Base-by-base conservation (phyloP, 2,888 invertebrate species). In the Sarcophaga subvicina region DNA sequence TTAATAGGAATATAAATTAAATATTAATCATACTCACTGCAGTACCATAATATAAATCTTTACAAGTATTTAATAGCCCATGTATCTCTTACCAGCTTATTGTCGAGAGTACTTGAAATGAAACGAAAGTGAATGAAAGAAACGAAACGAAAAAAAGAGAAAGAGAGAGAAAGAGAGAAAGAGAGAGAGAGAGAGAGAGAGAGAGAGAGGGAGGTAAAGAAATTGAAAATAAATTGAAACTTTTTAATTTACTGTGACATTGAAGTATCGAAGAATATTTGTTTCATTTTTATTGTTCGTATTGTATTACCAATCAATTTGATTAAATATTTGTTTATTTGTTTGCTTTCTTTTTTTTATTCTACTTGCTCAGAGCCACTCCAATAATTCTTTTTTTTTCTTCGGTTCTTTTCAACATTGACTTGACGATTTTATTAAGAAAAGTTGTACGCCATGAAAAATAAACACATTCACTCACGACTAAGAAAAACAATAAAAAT, bases 271-370 rank as follows among this genome's bases (percentile, higher is more conserved):
- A 17, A 54, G 17, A 17, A 60, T 17, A 27, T 25, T 64, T 66
- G 66, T 20, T 45, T 12, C 11, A 59, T 60, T 45, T 59, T 62
- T 20, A 45, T 11, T 22, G n/a, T 1, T 6, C 6, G 8, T 62
- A 27, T 77, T 71, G 17, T 78, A 47, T 27, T 80, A 60, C 27
- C 63, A 47, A 76, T 54, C 66, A 72, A 72, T 71, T 85, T 70
- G 62, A 76, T 80, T 84, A 76, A 76, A 80, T 70, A 70, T 70
- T 70, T 79, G 45, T 73, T 75, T 79, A 71, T 79, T n/a, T 62
- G 5, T 78, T 66, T 69, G 47, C 17, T 54, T 67, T 69, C 37
- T 64, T 75, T 67, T 69, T 25, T 25, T 69, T 64, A 20, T 71
- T 64, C 12, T 47, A 4, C 54, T 54, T 54, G 5, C 54, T 54